Evolutionary conservation across 1,140 invertebrate species (phyloP).

Genomic region (Drosophila obscura): DNA sequence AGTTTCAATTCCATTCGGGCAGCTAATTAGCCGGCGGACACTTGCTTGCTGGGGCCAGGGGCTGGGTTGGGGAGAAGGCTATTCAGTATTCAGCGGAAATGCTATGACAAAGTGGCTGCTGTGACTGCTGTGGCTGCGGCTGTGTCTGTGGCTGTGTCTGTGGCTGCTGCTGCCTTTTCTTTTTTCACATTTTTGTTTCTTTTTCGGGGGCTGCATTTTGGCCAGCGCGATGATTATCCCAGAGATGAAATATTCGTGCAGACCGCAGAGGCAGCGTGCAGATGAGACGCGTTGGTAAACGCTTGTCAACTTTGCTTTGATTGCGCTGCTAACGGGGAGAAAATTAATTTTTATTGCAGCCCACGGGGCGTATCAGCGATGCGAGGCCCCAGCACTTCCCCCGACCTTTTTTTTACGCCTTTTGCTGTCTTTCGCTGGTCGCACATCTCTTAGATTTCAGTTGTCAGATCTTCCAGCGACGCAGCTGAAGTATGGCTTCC

Average conservation of each 20-base stretch:
- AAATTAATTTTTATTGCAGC: conserved; percentile 79
- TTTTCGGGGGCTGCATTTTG: conserved; percentile 56
- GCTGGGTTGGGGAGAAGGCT: background rate
- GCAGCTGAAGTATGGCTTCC: conserved; percentile 78
- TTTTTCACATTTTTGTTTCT: conserved; percentile 13
- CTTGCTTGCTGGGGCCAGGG: conserved; percentile 43
- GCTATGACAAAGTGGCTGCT: conserved; percentile 73
- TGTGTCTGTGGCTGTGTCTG: no score
- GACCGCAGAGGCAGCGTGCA: conserved; percentile 26
- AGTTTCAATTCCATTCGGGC: conserved; percentile 82
- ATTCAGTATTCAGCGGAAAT: conserved; percentile 68
- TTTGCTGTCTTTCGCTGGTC: conserved; percentile 34
- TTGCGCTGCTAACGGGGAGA: conserved; percentile 74
- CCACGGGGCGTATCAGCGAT: conserved; percentile 75
- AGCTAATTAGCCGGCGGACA: conserved; percentile 77
- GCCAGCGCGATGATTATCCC: conserved; percentile 64
- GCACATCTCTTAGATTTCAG: conserved; percentile 75
- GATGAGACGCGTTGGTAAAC: conserved; percentile 68
- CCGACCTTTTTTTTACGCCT: conserved; percentile 32
- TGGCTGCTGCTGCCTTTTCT: conserved; percentile 53
- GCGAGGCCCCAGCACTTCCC: conserved; percentile 54
- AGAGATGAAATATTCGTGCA: conserved; percentile 74
- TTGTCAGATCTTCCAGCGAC: conserved; percentile 72
- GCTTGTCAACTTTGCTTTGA: conserved; percentile 81
- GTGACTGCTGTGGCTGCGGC: background rate